Evolutionary conservation across 2,113 vertebrate species (phyloP).

Genomic region (Orycteropus afer): DNA sequence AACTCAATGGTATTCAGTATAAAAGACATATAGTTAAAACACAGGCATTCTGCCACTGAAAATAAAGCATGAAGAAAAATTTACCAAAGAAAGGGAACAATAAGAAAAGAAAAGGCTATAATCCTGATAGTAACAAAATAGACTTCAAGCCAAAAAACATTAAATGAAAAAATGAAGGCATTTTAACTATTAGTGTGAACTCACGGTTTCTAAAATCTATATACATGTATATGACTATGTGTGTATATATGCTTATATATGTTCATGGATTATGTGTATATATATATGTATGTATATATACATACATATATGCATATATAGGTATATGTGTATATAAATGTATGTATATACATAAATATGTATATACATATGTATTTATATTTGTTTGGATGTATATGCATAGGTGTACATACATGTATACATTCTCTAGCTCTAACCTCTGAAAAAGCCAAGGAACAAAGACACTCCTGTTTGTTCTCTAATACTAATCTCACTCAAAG

Average conservation of each 20-base stretch:
- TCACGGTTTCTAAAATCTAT: not conserved
- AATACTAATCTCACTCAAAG: not conserved
- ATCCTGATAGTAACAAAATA: not conserved
- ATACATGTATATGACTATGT: not conserved
- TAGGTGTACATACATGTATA: no score
- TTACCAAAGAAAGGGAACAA: not conserved
- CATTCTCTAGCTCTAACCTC: no score
- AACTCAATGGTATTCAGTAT: not conserved
- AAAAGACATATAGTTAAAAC: not conserved
- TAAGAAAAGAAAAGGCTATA: not conserved
- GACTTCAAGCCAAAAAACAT: not conserved
- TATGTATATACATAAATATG: not conserved
- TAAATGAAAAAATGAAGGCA: not conserved
- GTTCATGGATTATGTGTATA: not conserved
- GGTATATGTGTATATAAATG: constrained; percentile 32
- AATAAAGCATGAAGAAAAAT: not conserved
- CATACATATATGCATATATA: not conserved
- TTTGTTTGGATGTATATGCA: no score
- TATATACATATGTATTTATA: not conserved
- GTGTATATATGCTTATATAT: not conserved
- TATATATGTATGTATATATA: not conserved
- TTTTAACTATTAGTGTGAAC: not conserved
- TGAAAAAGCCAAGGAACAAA: not conserved
- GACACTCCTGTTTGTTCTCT: not conserved
- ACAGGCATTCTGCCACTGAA: not conserved